Evolutionary conservation across 2,113 vertebrate genomes (phyloP), one percentile per base, ranked within the genome.

Genomic region (Gallinago media): DNA sequence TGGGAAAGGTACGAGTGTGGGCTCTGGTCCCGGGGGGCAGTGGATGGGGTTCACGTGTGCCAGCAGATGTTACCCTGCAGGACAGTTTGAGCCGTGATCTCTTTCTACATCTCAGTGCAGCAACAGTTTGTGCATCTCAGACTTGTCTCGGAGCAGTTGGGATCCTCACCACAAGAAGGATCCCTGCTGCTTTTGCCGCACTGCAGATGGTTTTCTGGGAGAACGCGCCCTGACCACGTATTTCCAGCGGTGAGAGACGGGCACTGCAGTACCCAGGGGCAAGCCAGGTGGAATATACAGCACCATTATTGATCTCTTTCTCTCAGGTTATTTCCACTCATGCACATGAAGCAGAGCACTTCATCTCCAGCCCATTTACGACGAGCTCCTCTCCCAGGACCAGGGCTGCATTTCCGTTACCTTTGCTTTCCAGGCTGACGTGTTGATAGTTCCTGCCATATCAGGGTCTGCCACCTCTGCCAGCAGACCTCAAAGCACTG

Each of bases 301-400:
- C 15, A 54, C n/a, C 10, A 8, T 87, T 73, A 73, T 13, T 65
- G 58, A 92, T 73, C 36, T 61, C 6, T 68, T 78, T 70, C 61
- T 70, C 29, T 62, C 12, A 52, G 23, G 13, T 90, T 83, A 66
- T 76, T 89, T 84, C 49, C 25, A 40, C 17, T 83, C 25, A 25
- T 7, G 31, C 15, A 1, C 36, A 20, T 26, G 52, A 67, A 72
- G 62, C 56, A 56, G 72, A 90, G 54, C 40, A 54, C 31, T 85
- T 61, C 4, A 0, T 42, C 49, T 13, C 63, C 1, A 1, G 56
- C 55, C n/a, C 27, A 26, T 54, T 88, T 83, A 80, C 1, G 0
- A 25, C 0, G 0, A 78, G 22, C 23, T 82, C 6, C 63, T 77
- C 67, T 87, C 56, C 23, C 44, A 61, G 54, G 14, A 89, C 59